Evolutionary conservation across 2,888 invertebrate species (phyloP).

Genomic region (Ephialtes manifestator): DNA sequence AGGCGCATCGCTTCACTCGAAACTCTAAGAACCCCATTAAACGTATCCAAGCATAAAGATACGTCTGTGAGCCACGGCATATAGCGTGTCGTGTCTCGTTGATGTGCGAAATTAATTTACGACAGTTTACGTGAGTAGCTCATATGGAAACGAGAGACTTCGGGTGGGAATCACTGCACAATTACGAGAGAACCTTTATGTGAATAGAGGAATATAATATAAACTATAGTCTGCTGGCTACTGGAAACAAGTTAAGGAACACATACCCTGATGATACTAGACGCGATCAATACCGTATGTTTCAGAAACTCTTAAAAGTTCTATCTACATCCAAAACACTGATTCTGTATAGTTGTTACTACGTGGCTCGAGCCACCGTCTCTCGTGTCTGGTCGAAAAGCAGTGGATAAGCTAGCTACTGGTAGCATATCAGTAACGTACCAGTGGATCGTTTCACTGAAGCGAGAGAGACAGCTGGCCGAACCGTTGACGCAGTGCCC

Average conservation of each 20-base stretch:
- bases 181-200: constrained; percentile 32
- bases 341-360: neutral
- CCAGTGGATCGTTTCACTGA: constrained; percentile 17
- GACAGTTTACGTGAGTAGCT: constrained; percentile 38
- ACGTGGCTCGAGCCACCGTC: neutral
- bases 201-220: constrained; percentile 47
- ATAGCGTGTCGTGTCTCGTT: neutral
- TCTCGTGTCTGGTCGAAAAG: constrained; percentile 2
- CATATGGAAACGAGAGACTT: constrained; percentile 23
- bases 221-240: constrained; percentile 15
- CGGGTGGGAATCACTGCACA: constrained; percentile 28
- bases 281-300: neutral
- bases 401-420: neutral
- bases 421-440: constrained; percentile 29
- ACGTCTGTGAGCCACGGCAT: neutral
- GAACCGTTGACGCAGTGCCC: constrained; percentile 29
- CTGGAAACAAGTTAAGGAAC: neutral
- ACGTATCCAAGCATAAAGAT: neutral
- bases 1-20: neutral
- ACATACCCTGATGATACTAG: neutral
- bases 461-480: constrained; percentile 11
- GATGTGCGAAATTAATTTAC: constrained; percentile 50
- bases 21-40: neutral
- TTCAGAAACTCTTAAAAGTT: constrained; percentile 20
- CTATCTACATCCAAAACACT: neutral